Evolutionary conservation across 2,888 invertebrate genomes (phyloP), one percentile per base, ranked within the genome.

Genomic region (Pinctada fucata): DNA sequence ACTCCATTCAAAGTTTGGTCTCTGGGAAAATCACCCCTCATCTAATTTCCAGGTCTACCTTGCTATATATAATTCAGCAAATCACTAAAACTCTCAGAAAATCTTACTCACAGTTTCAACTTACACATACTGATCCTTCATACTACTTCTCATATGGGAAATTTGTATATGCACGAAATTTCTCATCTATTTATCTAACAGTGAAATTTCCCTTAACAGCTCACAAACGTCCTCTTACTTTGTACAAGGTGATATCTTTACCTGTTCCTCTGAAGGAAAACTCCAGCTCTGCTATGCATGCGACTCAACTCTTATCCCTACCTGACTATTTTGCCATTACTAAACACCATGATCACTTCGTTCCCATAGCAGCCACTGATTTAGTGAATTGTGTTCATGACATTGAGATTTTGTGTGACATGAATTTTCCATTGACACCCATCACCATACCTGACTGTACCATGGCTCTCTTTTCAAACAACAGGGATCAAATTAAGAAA

Each of bases 271-370:
- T 81, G 6, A 79, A 82, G 71, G 8, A 58, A 10, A 58, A 58
- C 13, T 58, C 58, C 6, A n/a, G 69, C 6, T 71, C 76, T 49
- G 77, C 82, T 13, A 50, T 50, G 47, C 81, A 82, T 79, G 84
- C 81, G 10, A 80, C 82, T 47, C 79, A 84, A 48, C 48, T 77
- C 3, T 48, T 81, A 13, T 74, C 81, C 64, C 13, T 83, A 58
- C 80, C 80, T 49, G 70, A 77, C n/a, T 77, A 72, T 45, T 64
- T 78, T 72, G 79, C 76, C 2, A 63, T 82, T 16, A 79, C 75
- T 8, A 52, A 10, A 45, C 58, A 82, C n/a, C 71, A 64, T 76
- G 71, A 76, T 51, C 63, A 48, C 45, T 65, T 58, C 31, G 31
- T 71, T 4, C 71, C 70, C 31, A 45, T 76, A n/a, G 49, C 70